A percentile compares a stretch with the other conserved stretches of the same genome.
Conservation (phyloP, 2,113 vertebrate genomes). For the Onychorhynchus coronatus region DNA sequence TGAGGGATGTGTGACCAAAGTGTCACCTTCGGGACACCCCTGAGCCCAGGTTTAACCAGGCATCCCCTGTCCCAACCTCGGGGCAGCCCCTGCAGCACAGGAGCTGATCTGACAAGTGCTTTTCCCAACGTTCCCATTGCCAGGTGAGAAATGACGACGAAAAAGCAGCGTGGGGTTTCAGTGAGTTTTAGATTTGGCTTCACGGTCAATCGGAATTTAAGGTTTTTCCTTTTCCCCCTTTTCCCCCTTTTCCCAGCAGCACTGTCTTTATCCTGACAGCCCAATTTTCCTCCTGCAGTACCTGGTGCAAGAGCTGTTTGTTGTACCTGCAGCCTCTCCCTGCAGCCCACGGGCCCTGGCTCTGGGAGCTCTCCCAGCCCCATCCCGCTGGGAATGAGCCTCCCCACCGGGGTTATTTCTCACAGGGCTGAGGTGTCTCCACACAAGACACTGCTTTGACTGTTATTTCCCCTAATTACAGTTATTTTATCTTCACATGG, state of each 20-base stretch:
- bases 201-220: not conserved
- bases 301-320: rapidly evolving
- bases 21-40: not conserved
- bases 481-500: not conserved
- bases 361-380: not conserved
- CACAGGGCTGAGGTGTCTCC: not conserved
- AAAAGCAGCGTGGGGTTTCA: not conserved
- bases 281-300: rapidly evolving
- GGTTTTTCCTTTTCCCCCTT: not conserved
- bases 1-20: rapidly evolving
- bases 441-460: not conserved
- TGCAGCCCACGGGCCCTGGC: not conserved
- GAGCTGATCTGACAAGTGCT: not conserved
- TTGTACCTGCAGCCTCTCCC: rapidly evolving
- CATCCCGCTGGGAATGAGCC: not conserved
- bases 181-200: not conserved
- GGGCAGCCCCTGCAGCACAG: not conserved
- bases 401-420: not conserved
- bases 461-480: not conserved
- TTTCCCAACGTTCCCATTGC: not conserved
- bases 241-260: not conserved
- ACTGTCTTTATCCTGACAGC: not conserved
- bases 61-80: rapidly evolving
- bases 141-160: not conserved
- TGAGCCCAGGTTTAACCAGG: rapidly evolving